These are phyloP conservation scores for Lepisosteus oculatus DNA, from an alignment of 2,113 vertebrate species.

Conservation along the genomic window DNA sequence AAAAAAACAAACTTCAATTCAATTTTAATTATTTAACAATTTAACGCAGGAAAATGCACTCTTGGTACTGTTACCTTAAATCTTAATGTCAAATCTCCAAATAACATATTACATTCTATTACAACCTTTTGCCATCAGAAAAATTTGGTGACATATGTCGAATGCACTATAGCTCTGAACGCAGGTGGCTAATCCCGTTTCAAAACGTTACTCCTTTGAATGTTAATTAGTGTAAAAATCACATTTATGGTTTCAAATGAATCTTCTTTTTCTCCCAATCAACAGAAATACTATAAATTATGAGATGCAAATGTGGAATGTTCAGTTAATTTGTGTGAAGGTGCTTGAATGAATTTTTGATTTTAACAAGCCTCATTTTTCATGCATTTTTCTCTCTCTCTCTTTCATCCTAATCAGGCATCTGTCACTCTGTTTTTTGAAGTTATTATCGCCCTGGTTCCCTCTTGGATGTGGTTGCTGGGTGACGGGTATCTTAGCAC, in stretches of 20 bases:
- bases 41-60: not conserved
- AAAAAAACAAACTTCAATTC: not conserved
- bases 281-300: constrained; percentile 71
- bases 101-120: constrained; percentile 19
- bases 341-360: constrained; percentile 94
- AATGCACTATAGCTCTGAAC: constrained; percentile 77
- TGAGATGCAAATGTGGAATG: constrained; percentile 73
- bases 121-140: constrained; percentile 49
- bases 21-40: not conserved
- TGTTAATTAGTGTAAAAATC: constrained; percentile 70
- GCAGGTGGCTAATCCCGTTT: constrained; percentile 92
- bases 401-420: constrained; percentile 99
- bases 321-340: constrained; percentile 96
- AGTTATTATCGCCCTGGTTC: constrained; percentile 99
- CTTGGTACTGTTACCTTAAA: not conserved
- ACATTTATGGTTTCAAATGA: constrained; percentile 54
- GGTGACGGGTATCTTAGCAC: constrained; percentile 99
- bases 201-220: constrained; percentile 75
- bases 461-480: constrained; percentile 99
- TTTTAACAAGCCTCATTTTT: constrained; percentile 96
- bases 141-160: constrained; percentile 76
- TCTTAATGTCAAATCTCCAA: constrained; percentile 7
- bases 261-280: constrained; percentile 65
- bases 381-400: constrained; percentile 69
- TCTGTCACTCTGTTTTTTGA: constrained; percentile 99